phyloP scores from a whole-genome alignment of 2,113 vertebrate genomes.

The Spheniscus mendiculus region DNA sequence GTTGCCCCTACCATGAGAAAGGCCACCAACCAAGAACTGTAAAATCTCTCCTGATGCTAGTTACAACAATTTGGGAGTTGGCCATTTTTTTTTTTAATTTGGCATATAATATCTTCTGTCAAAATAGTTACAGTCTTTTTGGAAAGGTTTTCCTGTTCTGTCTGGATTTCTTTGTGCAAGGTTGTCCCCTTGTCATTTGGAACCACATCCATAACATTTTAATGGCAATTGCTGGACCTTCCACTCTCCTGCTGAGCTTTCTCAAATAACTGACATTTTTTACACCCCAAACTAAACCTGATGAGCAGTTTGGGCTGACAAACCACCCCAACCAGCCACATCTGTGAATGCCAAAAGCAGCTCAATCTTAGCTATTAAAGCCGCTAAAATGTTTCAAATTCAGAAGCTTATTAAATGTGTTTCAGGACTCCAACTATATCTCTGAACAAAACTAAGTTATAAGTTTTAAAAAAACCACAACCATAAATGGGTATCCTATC shows the following conservation, averaged over 20 bases:
- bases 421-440: neutral
- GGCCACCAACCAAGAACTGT: neutral
- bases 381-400: neutral
- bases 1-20: neutral
- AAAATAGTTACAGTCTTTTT: neutral
- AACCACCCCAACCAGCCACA: neutral
- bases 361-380: neutral
- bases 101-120: neutral
- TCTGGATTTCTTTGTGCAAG: neutral
- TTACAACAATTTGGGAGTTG: neutral
- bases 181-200: neutral
- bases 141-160: neutral
- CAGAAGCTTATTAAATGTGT: neutral
- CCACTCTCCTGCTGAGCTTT: neutral
- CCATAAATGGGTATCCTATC: neutral
- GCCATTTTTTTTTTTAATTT: neutral
- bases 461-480: neutral
- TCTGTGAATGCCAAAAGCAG: neutral
- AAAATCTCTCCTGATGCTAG: neutral
- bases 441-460: neutral
- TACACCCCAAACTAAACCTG: neutral
- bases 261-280: neutral
- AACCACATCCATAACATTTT: slow-evolving; percentile 11
- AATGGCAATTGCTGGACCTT: neutral
- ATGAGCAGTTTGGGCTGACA: neutral